These are phyloP conservation scores for Hydrolagus affinis DNA, from an alignment of 2,113 vertebrate species.

Conservation along the genomic window DNA sequence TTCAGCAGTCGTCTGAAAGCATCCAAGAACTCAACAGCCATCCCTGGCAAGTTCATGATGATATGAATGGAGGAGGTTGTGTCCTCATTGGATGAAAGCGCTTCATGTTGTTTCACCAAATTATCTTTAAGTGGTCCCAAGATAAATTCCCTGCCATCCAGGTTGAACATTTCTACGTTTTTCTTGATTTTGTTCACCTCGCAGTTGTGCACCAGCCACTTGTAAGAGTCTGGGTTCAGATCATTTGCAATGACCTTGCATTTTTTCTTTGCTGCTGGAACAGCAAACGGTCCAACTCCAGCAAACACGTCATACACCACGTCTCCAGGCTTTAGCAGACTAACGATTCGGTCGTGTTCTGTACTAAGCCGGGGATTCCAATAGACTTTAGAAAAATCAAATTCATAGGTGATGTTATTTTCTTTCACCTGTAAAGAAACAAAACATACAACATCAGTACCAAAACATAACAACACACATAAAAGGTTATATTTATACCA, in stretches of 20 bases:
- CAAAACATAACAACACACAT: background rate
- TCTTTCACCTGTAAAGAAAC: conserved; percentile 72
- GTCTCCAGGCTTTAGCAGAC: conserved; percentile 63
- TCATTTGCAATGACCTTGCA: conserved; percentile 81
- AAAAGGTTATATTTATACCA: background rate
- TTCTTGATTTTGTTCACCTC: conserved; percentile 78
- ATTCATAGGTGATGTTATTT: conserved; percentile 73
- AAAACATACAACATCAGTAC: background rate
- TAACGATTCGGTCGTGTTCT: conserved; percentile 72
- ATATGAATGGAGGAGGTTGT: conserved; percentile 58
- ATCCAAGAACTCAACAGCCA: conserved; percentile 80
- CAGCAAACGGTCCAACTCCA: conserved; percentile 80
- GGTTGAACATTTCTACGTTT: conserved; percentile 68
- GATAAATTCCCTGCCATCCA: conserved; percentile 85
- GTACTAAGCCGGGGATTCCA: conserved; percentile 95
- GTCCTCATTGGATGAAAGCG: conserved; percentile 38
- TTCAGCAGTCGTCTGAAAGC: conserved; percentile 68
- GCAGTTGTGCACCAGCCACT: conserved; percentile 85
- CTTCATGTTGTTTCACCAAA: conserved; percentile 56
- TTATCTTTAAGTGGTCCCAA: conserved; percentile 67
- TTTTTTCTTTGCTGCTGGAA: conserved; percentile 73
- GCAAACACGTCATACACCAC: conserved; percentile 84
- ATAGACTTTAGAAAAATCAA: conserved; percentile 93
- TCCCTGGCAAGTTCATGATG: conserved; percentile 88
- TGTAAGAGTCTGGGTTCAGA: conserved; percentile 84